phyloP scores from a whole-genome alignment of 2,797 vertebrate genomes.

The Sebastes itinus region DNA sequence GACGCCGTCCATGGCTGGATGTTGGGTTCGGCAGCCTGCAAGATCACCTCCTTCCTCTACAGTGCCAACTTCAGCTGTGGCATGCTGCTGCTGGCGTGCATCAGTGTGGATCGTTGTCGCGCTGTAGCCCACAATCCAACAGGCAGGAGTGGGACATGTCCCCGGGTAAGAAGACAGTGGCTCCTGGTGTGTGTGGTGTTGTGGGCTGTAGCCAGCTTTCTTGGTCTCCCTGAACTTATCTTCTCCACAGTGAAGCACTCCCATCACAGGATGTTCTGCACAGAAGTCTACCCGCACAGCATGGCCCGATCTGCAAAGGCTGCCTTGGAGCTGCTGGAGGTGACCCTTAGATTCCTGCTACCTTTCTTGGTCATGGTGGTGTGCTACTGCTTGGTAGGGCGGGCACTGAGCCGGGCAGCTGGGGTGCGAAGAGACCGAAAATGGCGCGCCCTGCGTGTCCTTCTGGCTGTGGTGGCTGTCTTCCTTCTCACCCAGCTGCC shows the following conservation, averaged over 20 bases:
- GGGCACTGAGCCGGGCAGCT: conserved; percentile 77
- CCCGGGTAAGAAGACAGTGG: conserved; percentile 55
- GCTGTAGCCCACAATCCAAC: conserved; percentile 66
- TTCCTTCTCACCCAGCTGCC: conserved; percentile 94
- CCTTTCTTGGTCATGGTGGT: conserved; percentile 90
- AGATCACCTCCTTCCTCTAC: conserved; percentile 89
- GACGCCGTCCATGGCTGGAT: conserved; percentile 91
- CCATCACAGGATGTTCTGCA: conserved; percentile 78
- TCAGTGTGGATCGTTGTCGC: conserved; percentile 90
- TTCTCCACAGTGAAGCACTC: conserved; percentile 85
- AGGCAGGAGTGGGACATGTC: conserved; percentile 22
- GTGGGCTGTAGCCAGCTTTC: conserved; percentile 84
- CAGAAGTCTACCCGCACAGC: conserved; percentile 79
- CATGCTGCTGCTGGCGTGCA: conserved; percentile 94
- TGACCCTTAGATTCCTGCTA: conserved; percentile 87
- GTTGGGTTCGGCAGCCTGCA: conserved; percentile 86
- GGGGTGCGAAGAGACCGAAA: conserved; percentile 78
- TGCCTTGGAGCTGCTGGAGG: conserved; percentile 88
- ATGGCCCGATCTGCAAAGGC: conserved; percentile 84
- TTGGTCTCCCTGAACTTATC: conserved; percentile 89
- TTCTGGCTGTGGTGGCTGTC: conserved; percentile 87
- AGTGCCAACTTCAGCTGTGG: conserved; percentile 93
- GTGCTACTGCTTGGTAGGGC: conserved; percentile 87
- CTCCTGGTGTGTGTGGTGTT: conserved; percentile 71
- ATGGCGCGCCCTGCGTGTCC: conserved; percentile 85